These are phyloP conservation scores for Ctenopoma multispine DNA, from an alignment of 2,797 vertebrate genomes.

Conservation along the genomic window DNA sequence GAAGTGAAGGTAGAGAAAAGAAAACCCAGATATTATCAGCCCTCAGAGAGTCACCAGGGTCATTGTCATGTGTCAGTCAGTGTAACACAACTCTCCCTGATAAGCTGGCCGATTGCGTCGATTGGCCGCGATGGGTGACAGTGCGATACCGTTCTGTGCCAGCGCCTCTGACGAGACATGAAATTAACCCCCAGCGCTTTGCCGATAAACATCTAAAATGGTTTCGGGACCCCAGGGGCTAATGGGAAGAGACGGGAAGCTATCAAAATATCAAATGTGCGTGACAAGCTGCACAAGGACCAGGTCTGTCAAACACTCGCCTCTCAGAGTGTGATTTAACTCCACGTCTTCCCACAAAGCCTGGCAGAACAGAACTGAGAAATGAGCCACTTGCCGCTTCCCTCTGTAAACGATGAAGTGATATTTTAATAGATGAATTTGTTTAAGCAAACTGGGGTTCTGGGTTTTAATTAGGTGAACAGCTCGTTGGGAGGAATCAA, in stretches of 20 bases:
- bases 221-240: conserved; percentile 81
- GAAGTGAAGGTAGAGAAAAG: conserved; percentile 50
- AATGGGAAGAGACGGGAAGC: conserved; percentile 83
- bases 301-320: conserved; percentile 80
- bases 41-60: conserved; percentile 77
- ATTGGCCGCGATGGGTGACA: conserved; percentile 69
- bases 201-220: conserved; percentile 86
- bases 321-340: conserved; percentile 72
- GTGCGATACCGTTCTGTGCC: conserved; percentile 66
- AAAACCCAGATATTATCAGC: conserved; percentile 78
- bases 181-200: conserved; percentile 84
- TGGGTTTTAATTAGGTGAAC: conserved; percentile 76
- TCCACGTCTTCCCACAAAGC: conserved; percentile 52
- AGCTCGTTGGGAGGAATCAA: conserved; percentile 70
- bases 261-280: conserved; percentile 85
- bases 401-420: conserved; percentile 22
- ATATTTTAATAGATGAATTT: conserved; percentile 70
- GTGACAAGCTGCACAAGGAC: conserved; percentile 82
- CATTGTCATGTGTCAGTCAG: conserved; percentile 86
- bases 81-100: conserved; percentile 78
- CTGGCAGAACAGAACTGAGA: conserved; percentile 40
- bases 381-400: conserved; percentile 41
- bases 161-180: conserved; percentile 79
- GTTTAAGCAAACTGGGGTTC: conserved; percentile 61
- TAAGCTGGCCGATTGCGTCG: conserved; percentile 72